Evolutionary conservation across 2,113 vertebrate species (phyloP), one percentile per base, ranked within the genome.

Genomic region (Micronycteris hirsuta): DNA sequence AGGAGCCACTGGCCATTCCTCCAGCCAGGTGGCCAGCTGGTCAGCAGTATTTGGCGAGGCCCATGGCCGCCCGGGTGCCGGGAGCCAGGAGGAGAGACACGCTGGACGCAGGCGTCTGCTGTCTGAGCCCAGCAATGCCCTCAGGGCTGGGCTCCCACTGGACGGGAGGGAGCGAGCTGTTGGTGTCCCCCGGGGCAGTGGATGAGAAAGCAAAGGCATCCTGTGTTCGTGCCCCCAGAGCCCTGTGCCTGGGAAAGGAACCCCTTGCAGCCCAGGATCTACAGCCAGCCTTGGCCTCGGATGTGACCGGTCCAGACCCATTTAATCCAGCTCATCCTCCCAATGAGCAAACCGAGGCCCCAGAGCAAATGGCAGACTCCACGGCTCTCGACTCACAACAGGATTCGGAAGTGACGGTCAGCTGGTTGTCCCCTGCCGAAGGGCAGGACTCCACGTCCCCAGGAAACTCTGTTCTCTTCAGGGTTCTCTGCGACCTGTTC

Each of bases 371-470:
- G 2, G 2, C 19, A 15, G 38, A 17, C 7, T 1, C 0, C 11
- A 0, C 5, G 28, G 19, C 20, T 20, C 26, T 43, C 11, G 36
- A 4, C 47, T 20, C 5, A 0, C 20, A 10, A 0, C 3, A n/a
- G 56, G 9, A 3, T 14, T 14, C 3, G 16, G 3, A 0, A 4
- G 5, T 3, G 24, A 5, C 56, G 1, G 7, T 10, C 0, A 9
- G 28, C 0, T 6, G 43, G 2, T 2, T 7, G 38, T 43, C 36
- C 4, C 12, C 19, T 5, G 0, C 36, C 28, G 0, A 12, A 7
- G 7, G 0, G 5, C 2, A 16, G 26, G 10, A 1, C 12, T 0
- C 0, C 0, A 11, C 0, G 15, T 16, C 5, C 33, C 4, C 2
- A 0, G 86, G 14, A 28, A 47, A 7, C 7, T 1, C 0, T 1